A percentile compares a stretch with the other conserved stretches of the same genome.
These are phyloP conservation scores for Xenentodon cancila DNA, from an alignment of 2,797 vertebrate species.

Conservation along the genomic window DNA sequence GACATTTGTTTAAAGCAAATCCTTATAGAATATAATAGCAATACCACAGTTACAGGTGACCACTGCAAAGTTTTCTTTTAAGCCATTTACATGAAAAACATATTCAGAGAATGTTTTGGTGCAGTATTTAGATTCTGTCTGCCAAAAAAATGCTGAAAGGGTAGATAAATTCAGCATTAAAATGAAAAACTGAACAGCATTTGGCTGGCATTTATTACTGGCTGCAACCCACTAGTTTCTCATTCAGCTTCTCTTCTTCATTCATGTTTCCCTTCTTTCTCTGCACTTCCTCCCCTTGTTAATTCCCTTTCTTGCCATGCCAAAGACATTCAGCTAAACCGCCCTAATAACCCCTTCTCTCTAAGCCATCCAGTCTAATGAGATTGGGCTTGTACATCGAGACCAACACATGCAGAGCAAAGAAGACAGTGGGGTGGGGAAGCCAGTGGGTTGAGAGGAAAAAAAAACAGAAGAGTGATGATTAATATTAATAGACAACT, in stretches of 20 bases:
- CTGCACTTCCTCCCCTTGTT: constrained; percentile 14
- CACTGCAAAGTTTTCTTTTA: background rate
- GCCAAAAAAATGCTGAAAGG: constrained; percentile 13
- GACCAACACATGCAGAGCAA: constrained; percentile 40
- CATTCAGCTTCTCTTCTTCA: constrained; percentile 25
- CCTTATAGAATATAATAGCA: no score
- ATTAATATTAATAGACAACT: constrained; percentile 1
- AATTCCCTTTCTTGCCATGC: constrained; percentile 45
- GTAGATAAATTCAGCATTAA: background rate
- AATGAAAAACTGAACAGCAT: constrained; percentile 24
- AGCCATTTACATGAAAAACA: constrained; percentile 5
- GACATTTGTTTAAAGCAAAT: no score
- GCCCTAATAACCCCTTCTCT: constrained; percentile 53
- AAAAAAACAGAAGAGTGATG: constrained; percentile 11
- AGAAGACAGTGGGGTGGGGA: constrained; percentile 1
- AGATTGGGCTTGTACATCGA: constrained; percentile 63
- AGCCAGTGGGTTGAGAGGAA: constrained; percentile 24
- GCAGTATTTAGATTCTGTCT: constrained; percentile 7
- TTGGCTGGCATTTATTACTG: constrained; percentile 25
- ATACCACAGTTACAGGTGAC: no score
- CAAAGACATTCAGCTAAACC: constrained; percentile 58
- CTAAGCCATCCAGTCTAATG: constrained; percentile 75
- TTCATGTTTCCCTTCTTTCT: constrained; percentile 45
- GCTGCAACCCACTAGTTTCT: constrained; percentile 3
- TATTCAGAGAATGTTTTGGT: constrained; percentile 12